Conservation (phyloP, 2,888 invertebrate species). For the Homarus gammarus region DNA sequence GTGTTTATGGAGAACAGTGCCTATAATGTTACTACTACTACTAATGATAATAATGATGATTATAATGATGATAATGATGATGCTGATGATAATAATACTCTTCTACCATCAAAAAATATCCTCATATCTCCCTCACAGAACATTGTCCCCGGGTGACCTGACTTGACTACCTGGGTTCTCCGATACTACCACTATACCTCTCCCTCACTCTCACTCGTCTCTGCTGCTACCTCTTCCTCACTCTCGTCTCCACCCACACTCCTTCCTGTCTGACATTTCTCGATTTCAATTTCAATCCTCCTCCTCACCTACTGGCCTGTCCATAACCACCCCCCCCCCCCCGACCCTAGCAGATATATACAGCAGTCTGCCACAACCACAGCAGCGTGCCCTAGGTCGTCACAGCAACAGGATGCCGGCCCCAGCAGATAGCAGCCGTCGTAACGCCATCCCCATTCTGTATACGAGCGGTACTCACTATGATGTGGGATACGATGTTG, state of each 20-base stretch:
- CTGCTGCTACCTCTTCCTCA: neutral
- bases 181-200: too few relatives aligned
- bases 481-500: constrained; percentile 92
- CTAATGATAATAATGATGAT: too few relatives aligned
- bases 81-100: too few relatives aligned
- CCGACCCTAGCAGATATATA: neutral
- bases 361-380: neutral
- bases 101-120: too few relatives aligned
- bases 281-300: neutral
- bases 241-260: neutral
- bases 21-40: too few relatives aligned
- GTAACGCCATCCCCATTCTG: constrained; percentile 87
- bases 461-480: constrained; percentile 90
- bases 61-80: too few relatives aligned
- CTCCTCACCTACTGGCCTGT: constrained; percentile 2
- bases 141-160: too few relatives aligned
- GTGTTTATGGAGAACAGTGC: too few relatives aligned
- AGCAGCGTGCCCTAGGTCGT: neutral
- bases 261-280: neutral
- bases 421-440: constrained; percentile 79
- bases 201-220: too few relatives aligned
- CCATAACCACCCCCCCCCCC: neutral
- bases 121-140: too few relatives aligned
- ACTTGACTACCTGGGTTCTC: too few relatives aligned
- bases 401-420: neutral